A percentile compares a stretch with the other conserved stretches of the same genome.
phyloP scores from a whole-genome alignment of 1,140 invertebrate species.

The Galleria mellonella region DNA sequence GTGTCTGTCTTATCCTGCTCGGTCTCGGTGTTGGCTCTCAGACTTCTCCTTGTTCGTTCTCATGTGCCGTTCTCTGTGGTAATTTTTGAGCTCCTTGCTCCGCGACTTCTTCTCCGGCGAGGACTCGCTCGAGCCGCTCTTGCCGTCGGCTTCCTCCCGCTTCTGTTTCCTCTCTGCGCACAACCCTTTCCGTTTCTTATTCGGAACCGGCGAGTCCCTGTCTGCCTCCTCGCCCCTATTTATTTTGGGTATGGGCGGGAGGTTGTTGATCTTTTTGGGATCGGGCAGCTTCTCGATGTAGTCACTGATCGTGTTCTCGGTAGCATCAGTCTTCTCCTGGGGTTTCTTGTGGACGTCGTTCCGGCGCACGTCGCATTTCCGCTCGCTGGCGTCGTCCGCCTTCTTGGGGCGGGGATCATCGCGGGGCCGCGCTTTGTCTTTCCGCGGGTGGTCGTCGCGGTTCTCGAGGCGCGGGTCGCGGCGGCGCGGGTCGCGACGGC shows the following conservation, averaged over 20 bases:
- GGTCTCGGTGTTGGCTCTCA: conserved; percentile 60
- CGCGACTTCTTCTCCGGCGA: conserved; percentile 40
- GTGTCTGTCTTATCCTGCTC: conserved; percentile 8
- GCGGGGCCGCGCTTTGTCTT: not conserved
- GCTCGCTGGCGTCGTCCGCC: conserved; percentile 9
- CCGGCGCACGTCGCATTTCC: conserved; percentile 11
- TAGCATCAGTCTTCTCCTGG: conserved; percentile 5
- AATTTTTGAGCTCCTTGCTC: conserved; percentile 72
- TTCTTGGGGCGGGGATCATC: not conserved
- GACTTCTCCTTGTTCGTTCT: conserved; percentile 76
- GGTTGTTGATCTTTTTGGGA: conserved; percentile 43
- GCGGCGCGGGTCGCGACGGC: too few relatives aligned
- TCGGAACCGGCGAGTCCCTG: conserved; percentile 14
- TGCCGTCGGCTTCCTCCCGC: conserved; percentile 15
- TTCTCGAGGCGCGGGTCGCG: conserved; percentile 26
- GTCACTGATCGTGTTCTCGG: conserved; percentile 21
- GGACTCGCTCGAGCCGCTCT: conserved; percentile 13
- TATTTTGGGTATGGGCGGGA: conserved; percentile 67
- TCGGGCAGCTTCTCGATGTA: conserved; percentile 38
- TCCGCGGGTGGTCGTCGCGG: not conserved
- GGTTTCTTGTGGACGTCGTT: conserved; percentile 7
- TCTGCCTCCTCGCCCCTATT: conserved; percentile 24
- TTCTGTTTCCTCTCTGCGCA: conserved; percentile 25
- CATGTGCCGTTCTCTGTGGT: conserved; percentile 78
- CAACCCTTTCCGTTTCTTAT: conserved; percentile 39